Percentiles rank a stretch among this genome's conserved stretches.
Conservation (phyloP, 2,888 invertebrate genomes). For the Lamproptera curius region DNA sequence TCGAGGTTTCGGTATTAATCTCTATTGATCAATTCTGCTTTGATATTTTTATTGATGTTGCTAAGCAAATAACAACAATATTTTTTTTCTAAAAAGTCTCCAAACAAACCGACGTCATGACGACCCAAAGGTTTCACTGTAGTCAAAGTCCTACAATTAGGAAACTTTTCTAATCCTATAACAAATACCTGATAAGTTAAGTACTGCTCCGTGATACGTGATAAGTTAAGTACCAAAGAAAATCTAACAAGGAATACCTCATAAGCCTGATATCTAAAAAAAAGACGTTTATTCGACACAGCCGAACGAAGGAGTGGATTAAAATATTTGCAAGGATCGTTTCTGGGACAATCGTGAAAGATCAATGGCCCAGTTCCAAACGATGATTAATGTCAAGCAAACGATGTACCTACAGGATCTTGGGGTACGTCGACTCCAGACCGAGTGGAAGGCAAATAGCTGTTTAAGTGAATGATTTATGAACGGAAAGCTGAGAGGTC, state of each 20-base stretch:
- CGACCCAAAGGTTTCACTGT: too few species aligned
- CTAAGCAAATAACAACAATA: too few species aligned
- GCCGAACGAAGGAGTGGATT: background rate
- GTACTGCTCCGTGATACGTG: background rate
- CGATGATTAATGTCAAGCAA: constrained; percentile 18
- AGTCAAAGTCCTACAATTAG: too few species aligned
- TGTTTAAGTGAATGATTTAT: constrained; percentile 35
- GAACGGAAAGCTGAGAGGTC: constrained; percentile 34
- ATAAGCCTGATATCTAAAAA: background rate
- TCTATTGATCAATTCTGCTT: background rate
- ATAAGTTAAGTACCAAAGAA: too few species aligned
- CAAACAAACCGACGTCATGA: too few species aligned
- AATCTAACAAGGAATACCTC: too few species aligned
- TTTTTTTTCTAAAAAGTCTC: too few species aligned
- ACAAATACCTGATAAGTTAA: background rate
- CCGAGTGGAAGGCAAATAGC: constrained; percentile 29
- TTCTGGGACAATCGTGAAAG: constrained; percentile 14
- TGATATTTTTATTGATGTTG: too few species aligned
- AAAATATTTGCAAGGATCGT: too few species aligned
- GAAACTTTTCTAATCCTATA: constrained; percentile 16
- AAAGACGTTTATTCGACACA: background rate
- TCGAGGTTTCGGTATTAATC: background rate
- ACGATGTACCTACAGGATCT: constrained; percentile 13
- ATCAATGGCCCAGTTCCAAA: constrained; percentile 18
- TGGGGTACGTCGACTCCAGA: constrained; percentile 21